A percentile compares a stretch with the other conserved stretches of the same genome.
Evolutionary conservation across 2,113 vertebrate genomes (phyloP).

Genomic region (Poicephalus meyeri): DNA sequence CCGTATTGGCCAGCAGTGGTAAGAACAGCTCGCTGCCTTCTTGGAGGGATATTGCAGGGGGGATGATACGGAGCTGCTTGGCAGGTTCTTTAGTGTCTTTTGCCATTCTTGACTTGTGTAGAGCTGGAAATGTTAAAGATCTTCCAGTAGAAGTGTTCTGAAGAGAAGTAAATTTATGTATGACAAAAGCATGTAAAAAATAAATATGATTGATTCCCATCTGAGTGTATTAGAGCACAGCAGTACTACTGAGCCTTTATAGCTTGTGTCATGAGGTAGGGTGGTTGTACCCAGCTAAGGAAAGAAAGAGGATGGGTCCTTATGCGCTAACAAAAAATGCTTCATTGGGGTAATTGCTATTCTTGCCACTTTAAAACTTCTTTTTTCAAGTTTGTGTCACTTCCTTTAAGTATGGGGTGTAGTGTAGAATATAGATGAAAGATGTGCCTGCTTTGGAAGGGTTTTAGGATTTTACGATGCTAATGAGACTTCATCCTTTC

Average conservation of each 20-base stretch:
- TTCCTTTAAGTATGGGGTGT: not conserved
- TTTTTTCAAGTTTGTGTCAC: not conserved
- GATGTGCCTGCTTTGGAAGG: not conserved
- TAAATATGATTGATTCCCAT: accelerated
- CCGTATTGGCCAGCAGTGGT: constrained; percentile 83
- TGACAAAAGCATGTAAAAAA: not conserved
- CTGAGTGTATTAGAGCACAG: accelerated
- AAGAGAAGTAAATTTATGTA: accelerated
- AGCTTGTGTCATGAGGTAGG: too few species aligned
- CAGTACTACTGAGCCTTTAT: accelerated
- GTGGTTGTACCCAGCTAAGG: accelerated
- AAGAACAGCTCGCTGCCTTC: constrained; percentile 18
- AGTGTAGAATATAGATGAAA: accelerated
- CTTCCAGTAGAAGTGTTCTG: not conserved
- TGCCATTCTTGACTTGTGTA: not conserved
- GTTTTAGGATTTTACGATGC: accelerated
- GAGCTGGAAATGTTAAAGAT: not conserved
- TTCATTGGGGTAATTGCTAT: not conserved
- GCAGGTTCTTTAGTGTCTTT: not conserved
- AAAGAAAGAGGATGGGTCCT: not conserved
- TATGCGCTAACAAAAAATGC: not conserved
- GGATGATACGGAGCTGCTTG: not conserved
- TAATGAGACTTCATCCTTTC: not conserved
- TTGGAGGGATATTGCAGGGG: accelerated
- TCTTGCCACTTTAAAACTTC: not conserved